Percentiles rank a stretch among this genome's conserved stretches.
phyloP scores from a whole-genome alignment of 2,888 invertebrate genomes.

The Entomobrya multifasciata region DNA sequence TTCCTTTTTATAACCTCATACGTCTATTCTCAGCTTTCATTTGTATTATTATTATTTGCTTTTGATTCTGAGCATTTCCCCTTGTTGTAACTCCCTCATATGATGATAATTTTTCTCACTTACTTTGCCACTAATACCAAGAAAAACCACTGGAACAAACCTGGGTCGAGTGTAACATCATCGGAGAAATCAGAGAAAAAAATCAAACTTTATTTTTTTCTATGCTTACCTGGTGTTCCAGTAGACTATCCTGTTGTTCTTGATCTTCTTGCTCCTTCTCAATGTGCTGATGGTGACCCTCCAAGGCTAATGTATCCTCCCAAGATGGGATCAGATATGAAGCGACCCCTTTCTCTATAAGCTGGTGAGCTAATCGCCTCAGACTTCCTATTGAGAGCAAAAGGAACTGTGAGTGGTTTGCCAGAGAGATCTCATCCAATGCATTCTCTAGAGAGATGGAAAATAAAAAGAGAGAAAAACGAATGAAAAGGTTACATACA shows the following conservation, averaged over 20 bases:
- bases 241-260: slow-evolving; percentile 6
- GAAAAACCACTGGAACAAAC: slow-evolving; percentile 54
- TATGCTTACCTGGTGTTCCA: slow-evolving; percentile 60
- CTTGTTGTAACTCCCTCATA: slow-evolving; percentile 1
- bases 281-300: slow-evolving; percentile 38
- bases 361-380: slow-evolving; percentile 75
- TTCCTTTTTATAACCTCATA: background rate
- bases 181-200: slow-evolving; percentile 31
- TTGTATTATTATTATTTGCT: slow-evolving; percentile 45
- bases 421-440: slow-evolving; percentile 78
- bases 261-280: slow-evolving; percentile 34
- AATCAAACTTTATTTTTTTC: background rate
- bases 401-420: slow-evolving; percentile 79
- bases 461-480: slow-evolving; percentile 47
- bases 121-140: slow-evolving; percentile 40
- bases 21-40: slow-evolving; percentile 9
- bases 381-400: slow-evolving; percentile 77
- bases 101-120: slow-evolving; percentile 62
- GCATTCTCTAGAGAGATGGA: slow-evolving; percentile 75
- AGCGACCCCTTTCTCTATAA: slow-evolving; percentile 77
- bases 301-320: slow-evolving; percentile 66
- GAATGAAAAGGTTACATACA: slow-evolving; percentile 63
- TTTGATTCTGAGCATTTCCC: slow-evolving; percentile 55
- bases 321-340: slow-evolving; percentile 72
- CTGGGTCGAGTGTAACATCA: slow-evolving; percentile 9